Evolutionary conservation across 2,797 vertebrate genomes (phyloP).

Genomic region (Amniataba percoides): DNA sequence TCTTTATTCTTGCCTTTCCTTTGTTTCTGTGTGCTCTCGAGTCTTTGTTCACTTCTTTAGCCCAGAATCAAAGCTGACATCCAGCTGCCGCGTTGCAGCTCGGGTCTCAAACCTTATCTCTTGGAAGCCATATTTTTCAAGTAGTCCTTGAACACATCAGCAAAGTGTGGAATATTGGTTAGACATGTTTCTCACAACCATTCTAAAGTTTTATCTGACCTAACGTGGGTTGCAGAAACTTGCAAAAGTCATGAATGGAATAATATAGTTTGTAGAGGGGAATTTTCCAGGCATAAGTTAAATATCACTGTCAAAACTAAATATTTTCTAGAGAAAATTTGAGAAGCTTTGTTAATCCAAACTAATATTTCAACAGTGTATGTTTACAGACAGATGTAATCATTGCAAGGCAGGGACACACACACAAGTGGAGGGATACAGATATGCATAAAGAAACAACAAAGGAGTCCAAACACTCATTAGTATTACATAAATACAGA

Average conservation of each 20-base stretch:
- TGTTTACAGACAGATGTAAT: slow-evolving; percentile 40
- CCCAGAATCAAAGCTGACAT: slow-evolving; percentile 35
- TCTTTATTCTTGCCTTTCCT: slow-evolving; percentile 8
- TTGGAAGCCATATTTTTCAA: slow-evolving; percentile 11
- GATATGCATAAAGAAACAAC: neutral
- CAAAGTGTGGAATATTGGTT: slow-evolving; percentile 4
- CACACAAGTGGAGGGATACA: neutral
- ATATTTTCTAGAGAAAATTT: slow-evolving; percentile 24
- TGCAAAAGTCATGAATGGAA: slow-evolving; percentile 6
- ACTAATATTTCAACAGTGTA: slow-evolving; percentile 16
- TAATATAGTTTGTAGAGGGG: slow-evolving; percentile 9
- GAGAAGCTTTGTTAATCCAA: slow-evolving; percentile 30
- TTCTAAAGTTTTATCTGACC: slow-evolving; percentile 18
- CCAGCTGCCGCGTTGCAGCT: slow-evolving; percentile 31
- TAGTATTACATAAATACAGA: neutral
- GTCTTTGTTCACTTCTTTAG: slow-evolving; percentile 24
- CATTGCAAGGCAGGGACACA: neutral
- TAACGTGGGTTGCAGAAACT: neutral
- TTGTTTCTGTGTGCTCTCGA: slow-evolving; percentile 14
- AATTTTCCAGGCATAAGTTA: slow-evolving; percentile 8
- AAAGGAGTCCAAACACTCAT: neutral
- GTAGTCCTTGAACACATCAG: slow-evolving; percentile 15
- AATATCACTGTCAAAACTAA: slow-evolving; percentile 18
- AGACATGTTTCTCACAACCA: neutral
- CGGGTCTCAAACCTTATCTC: slow-evolving; percentile 11